Evolutionary conservation across 2,113 vertebrate species (phyloP).

Genomic region (Rattus rattus): DNA sequence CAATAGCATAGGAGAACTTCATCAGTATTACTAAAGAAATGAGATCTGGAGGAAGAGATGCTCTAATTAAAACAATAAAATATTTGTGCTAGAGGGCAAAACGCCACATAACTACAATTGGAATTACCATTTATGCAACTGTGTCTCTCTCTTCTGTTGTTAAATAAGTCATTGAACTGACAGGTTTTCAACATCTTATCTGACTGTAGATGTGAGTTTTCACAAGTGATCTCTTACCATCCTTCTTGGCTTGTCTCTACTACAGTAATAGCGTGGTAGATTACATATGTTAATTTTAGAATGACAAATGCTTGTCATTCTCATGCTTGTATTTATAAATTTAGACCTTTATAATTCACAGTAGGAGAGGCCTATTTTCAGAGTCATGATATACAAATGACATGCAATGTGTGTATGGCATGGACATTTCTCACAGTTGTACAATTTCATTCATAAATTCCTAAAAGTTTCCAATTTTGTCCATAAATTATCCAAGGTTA

Average conservation of each 20-base stretch:
- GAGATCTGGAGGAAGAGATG: background rate
- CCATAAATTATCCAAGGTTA: constrained; percentile 25
- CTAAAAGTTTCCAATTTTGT: background rate
- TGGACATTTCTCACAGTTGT: constrained; percentile 13
- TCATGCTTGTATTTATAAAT: background rate
- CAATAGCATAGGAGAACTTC: background rate
- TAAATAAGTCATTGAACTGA: background rate
- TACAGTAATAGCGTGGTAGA: background rate
- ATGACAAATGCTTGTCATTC: background rate
- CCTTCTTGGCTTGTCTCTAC: background rate
- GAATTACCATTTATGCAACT: background rate
- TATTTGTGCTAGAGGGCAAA: background rate
- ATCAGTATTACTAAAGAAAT: background rate
- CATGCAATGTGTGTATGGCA: background rate
- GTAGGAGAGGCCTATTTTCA: background rate
- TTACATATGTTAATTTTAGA: background rate
- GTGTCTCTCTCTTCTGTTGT: background rate
- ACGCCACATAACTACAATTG: background rate
- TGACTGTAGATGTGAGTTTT: background rate
- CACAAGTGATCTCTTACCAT: background rate
- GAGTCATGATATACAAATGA: background rate
- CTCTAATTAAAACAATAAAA: background rate
- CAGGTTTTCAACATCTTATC: background rate
- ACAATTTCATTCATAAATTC: background rate
- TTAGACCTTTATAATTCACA: background rate